Conservation (phyloP, 2,113 vertebrate genomes). For the Micronisus gabar region DNA sequence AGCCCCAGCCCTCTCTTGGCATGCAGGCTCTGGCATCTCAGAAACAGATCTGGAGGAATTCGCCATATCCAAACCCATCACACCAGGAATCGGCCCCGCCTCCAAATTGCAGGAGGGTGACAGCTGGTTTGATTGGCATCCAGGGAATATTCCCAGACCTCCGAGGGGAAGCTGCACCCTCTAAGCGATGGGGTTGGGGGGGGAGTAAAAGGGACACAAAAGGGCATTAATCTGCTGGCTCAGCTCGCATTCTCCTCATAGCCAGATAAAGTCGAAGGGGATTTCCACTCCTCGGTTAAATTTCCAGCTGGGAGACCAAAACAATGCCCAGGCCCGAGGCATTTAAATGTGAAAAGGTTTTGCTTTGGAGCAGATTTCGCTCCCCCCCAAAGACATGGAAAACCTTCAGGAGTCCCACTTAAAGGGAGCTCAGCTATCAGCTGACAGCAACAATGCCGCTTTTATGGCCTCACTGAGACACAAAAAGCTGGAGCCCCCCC, state of each 20-base stretch:
- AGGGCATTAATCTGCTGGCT: not conserved
- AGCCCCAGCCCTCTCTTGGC: too few species aligned
- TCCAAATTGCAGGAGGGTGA: not conserved
- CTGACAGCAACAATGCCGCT: not conserved
- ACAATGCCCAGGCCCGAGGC: not conserved
- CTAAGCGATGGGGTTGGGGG: not conserved
- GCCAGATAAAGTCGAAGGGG: not conserved
- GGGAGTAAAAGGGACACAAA: not conserved
- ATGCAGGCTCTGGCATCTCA: too few species aligned
- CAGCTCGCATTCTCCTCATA: conserved; percentile 40
- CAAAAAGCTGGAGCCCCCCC: not conserved
- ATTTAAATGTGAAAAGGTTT: conserved; percentile 30
- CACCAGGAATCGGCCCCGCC: not conserved
- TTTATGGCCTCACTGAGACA: not conserved
- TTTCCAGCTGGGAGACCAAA: conserved; percentile 33
- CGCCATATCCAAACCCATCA: not conserved
- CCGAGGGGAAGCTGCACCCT: conserved; percentile 7
- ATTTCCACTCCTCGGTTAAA: not conserved
- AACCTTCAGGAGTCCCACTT: conserved; percentile 33
- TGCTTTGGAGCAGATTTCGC: not conserved
- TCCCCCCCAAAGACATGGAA: not conserved
- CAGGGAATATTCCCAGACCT: conserved; percentile 43
- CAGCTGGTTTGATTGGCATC: conserved; percentile 65
- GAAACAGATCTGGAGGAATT: too few species aligned
- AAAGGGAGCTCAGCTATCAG: conserved; percentile 36